Conservation (phyloP, 2,888 invertebrate genomes). For the Caenorhabditis sp. region DNA sequence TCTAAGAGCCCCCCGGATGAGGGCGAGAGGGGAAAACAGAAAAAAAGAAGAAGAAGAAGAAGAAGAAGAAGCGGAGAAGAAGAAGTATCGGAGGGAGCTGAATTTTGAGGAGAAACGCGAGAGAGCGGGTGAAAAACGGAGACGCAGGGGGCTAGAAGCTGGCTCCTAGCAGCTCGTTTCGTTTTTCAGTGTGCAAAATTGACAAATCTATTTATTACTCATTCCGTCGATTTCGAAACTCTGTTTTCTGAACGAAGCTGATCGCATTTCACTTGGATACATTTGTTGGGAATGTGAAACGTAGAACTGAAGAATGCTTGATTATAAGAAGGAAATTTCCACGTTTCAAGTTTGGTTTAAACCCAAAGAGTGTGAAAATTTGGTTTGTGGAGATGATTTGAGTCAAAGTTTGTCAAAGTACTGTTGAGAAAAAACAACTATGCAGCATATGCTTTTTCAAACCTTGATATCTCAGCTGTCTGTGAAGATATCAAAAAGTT, state of each 20-base stretch:
- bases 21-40: conserved; percentile 4
- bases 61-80: conserved; percentile 7
- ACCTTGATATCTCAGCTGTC: too few relatives aligned
- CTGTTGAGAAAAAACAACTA: too few relatives aligned
- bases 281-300: too few relatives aligned
- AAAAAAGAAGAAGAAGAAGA: conserved; percentile 18
- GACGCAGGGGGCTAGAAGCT: conserved; percentile 22
- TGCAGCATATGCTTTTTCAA: too few relatives aligned
- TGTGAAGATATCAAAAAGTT: background rate
- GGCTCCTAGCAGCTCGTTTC: conserved; percentile 27
- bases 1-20: background rate
- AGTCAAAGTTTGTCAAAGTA: too few relatives aligned
- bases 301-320: too few relatives aligned
- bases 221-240: conserved; percentile 33
- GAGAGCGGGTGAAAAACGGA: conserved; percentile 12
- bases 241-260: background rate
- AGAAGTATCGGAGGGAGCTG: conserved; percentile 24
- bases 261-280: too few relatives aligned
- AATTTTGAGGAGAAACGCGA: conserved; percentile 24
- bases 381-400: too few relatives aligned
- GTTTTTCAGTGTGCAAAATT: conserved; percentile 13
- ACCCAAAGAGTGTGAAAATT: too few relatives aligned
- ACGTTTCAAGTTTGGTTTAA: too few relatives aligned
- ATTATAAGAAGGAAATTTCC: too few relatives aligned
- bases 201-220: conserved; percentile 23